Evolutionary conservation across 2,888 invertebrate genomes (phyloP).

Genomic region (Chirona hameri): DNA sequence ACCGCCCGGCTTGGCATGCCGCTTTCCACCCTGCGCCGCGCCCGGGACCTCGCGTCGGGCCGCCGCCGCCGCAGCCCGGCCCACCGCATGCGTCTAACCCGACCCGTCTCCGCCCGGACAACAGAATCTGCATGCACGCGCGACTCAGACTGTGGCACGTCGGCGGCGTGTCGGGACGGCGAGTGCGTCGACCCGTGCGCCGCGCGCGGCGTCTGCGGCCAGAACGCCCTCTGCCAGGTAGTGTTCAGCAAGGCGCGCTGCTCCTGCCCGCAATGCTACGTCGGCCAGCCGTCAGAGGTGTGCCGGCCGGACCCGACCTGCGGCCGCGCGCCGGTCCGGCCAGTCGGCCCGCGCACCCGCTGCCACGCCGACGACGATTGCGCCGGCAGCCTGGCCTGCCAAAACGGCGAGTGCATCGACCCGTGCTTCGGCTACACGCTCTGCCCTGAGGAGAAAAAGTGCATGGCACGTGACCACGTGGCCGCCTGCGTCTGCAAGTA

Average conservation of each 20-base stretch:
- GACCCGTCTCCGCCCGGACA: background rate
- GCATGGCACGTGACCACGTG: constrained; percentile 78
- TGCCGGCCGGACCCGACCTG: constrained; percentile 78
- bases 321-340: constrained; percentile 50
- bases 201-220: constrained; percentile 75
- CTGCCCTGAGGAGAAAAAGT: constrained; percentile 78
- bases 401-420: constrained; percentile 64
- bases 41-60: background rate
- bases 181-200: constrained; percentile 47
- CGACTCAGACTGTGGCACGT: constrained; percentile 36
- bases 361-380: constrained; percentile 70
- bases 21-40: background rate
- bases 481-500: constrained; percentile 85
- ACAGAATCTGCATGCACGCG: constrained; percentile 27
- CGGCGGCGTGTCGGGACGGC: constrained; percentile 60
- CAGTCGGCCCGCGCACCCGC: constrained; percentile 53
- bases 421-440: constrained; percentile 65
- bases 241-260: constrained; percentile 79
- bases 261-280: constrained; percentile 69
- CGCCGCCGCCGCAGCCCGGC: background rate
- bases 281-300: constrained; percentile 56
- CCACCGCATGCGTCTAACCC: constrained; percentile 22
- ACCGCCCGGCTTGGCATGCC: background rate
- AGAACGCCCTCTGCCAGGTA: constrained; percentile 79
- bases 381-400: constrained; percentile 61